These are phyloP conservation scores for Eurosta solidaginis DNA, from an alignment of 1,140 invertebrate genomes.

Conservation along the genomic window DNA sequence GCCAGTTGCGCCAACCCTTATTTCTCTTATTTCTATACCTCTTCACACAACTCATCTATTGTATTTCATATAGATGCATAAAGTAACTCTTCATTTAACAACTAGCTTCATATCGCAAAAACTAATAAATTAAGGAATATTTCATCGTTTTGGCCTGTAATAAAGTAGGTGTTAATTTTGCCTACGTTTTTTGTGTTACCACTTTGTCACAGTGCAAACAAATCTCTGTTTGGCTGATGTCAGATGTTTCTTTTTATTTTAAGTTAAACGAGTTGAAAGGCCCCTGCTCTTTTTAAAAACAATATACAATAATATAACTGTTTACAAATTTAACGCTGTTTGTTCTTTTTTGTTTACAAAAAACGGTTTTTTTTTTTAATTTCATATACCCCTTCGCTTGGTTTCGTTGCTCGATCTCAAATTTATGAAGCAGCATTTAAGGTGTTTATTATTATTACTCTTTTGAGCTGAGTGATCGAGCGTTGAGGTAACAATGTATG, in stretches of 20 bases:
- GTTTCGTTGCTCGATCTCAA: neutral
- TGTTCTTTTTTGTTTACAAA: conserved; percentile 27
- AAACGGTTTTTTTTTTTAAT: neutral
- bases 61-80: no score
- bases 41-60: no score
- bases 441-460: conserved; percentile 23
- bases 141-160: neutral
- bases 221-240: neutral
- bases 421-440: conserved; percentile 26
- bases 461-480: neutral
- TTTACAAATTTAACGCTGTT: conserved; percentile 2
- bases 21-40: no score
- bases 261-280: neutral
- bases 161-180: neutral
- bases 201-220: neutral
- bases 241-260: neutral
- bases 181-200: neutral
- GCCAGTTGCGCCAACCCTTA: no score
- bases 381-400: neutral
- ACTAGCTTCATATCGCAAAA: no score
- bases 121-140: no score
- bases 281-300: neutral
- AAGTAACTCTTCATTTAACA: no score
- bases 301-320: neutral
- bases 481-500: conserved; percentile 12